Evolutionary conservation across 2,888 invertebrate genomes (phyloP).

Genomic region (Diaprepes abbreviatus): DNA sequence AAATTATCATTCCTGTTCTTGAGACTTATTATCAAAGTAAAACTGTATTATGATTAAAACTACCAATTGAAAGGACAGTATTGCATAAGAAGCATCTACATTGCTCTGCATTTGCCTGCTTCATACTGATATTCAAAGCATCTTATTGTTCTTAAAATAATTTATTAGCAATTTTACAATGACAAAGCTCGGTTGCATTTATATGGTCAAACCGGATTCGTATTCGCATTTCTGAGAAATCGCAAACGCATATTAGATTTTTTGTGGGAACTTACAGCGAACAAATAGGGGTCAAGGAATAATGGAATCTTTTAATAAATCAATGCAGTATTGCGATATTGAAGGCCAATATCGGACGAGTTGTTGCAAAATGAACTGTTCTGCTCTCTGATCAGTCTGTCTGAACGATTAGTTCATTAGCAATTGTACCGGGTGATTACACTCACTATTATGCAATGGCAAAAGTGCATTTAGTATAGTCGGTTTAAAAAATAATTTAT

Average conservation of each 20-base stretch:
- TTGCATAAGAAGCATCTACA: too few relatives aligned
- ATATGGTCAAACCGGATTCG: constrained; percentile 22
- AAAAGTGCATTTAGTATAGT: neutral
- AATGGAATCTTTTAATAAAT: constrained; percentile 36
- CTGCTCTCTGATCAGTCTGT: constrained; percentile 27
- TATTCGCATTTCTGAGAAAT: constrained; percentile 32
- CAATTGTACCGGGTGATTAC: constrained; percentile 33
- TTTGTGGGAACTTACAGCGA: constrained; percentile 7
- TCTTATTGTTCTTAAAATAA: neutral
- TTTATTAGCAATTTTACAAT: constrained; percentile 9
- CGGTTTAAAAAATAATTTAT: too few relatives aligned
- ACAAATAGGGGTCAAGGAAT: constrained; percentile 37
- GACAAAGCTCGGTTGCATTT: constrained; percentile 17
- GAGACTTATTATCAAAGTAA: too few relatives aligned
- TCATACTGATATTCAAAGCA: neutral
- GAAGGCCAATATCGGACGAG: constrained; percentile 41
- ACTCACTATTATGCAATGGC: constrained; percentile 6
- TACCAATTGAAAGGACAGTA: too few relatives aligned
- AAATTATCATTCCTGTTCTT: too few relatives aligned
- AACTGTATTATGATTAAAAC: too few relatives aligned
- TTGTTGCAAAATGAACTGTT: constrained; percentile 33
- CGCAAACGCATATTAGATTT: constrained; percentile 34
- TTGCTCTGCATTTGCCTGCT: too few relatives aligned
- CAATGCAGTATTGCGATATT: constrained; percentile 36
- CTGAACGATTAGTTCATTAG: constrained; percentile 38